Evolutionary conservation across 2,797 vertebrate species (phyloP), one percentile per base, ranked within the genome.

Genomic region (Sarcophilus harrisii): DNA sequence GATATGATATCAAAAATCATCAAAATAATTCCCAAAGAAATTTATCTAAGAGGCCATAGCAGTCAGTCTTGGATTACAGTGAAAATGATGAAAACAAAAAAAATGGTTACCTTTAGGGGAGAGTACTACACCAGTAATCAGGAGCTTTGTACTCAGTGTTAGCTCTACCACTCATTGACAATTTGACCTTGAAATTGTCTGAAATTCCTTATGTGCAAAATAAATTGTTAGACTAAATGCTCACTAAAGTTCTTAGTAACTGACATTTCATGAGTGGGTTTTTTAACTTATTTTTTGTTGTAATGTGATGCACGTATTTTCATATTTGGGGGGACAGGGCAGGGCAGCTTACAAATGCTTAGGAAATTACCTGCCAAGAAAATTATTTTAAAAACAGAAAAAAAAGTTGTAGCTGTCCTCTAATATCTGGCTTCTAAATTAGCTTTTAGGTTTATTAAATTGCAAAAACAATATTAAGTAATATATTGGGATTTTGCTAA

Each of bases 11-110:
- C 38, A 66, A 55, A 49, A 81, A 55, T 12, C 60, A 32, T 94
- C 30, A 91, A 90, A 95, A 81, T 95, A n/a, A 73, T 59, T 94
- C 59, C 92, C 92, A 81, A 91, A 5, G 18, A 6, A 49, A 52
- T 73, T 58, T 54, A 12, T 45, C 38, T 27, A 21, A 87, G 6
- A 21, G 9, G 66, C 32, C 66, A 45, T 24, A 87, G n/a, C 38
- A 49, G 21, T 11, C 16, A 45, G 8, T 87, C 38, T 0, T 87
- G 21, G 38, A 87, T 87, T 49, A 27, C 30, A 45, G 21, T 45
- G 38, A 49, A 87, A 87, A 49, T 87, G 38, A 8, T 87, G 38
- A 87, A 27, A n/a, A 49, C 21, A 3, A 27, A 49, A 81, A 8
- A 38, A 8, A 1, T 24, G 8, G 38, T 45, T 49, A 10, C 38